These are phyloP conservation scores for Aradophagus sp. DNA, from an alignment of 1,140 invertebrate genomes.

Conservation along the genomic window DNA sequence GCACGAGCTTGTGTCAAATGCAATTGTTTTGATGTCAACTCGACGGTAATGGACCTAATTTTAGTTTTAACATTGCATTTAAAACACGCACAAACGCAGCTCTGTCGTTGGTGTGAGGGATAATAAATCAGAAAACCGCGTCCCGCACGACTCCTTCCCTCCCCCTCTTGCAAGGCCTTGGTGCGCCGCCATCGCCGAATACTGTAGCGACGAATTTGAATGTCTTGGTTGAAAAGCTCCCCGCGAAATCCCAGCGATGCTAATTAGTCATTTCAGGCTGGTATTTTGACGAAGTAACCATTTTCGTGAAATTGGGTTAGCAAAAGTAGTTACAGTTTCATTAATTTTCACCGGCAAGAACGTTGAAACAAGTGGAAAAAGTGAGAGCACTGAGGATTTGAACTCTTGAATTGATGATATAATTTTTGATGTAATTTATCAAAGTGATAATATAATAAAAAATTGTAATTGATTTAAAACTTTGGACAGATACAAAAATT, in stretches of 20 bases:
- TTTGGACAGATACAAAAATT: too few species aligned
- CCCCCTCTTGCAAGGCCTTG: slow-evolving; percentile 18
- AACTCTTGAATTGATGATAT: too few species aligned
- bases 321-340: slow-evolving; percentile 15
- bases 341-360: too few species aligned
- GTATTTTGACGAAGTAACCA: slow-evolving; percentile 33
- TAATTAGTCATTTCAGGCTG: slow-evolving; percentile 46
- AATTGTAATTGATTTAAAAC: too few species aligned
- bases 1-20: slow-evolving; percentile 24
- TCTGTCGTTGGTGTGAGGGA: not conserved
- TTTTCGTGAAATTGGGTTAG: slow-evolving; percentile 53
- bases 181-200: slow-evolving; percentile 35
- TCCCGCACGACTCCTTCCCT: too few species aligned
- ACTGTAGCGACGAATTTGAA: slow-evolving; percentile 31
- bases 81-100: slow-evolving; percentile 18
- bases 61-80: slow-evolving; percentile 52
- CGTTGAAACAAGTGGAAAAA: too few species aligned
- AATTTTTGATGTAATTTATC: too few species aligned
- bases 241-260: not conserved
- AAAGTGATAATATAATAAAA: too few species aligned
- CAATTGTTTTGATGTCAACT: slow-evolving; percentile 41
- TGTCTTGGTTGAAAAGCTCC: slow-evolving; percentile 30
- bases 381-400: too few species aligned
- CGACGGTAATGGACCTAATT: slow-evolving; percentile 45
- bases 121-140: slow-evolving; percentile 22